phyloP scores from a whole-genome alignment of 2,113 vertebrate genomes.

The Mirounga angustirostris region DNA sequence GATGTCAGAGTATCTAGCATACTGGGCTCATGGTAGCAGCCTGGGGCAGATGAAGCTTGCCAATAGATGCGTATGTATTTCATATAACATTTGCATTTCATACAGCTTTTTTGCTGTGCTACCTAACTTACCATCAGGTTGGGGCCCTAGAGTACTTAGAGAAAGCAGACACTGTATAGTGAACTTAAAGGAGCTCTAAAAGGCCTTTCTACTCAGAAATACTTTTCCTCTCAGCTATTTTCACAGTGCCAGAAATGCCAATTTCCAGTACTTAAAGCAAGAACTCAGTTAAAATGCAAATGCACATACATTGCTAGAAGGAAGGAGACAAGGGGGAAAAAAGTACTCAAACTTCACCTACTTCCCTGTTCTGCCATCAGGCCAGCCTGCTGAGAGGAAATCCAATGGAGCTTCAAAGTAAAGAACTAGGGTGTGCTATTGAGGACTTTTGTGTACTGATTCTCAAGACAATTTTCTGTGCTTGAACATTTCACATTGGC shows the following conservation, averaged over 20 bases:
- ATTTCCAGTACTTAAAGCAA: constrained; percentile 17
- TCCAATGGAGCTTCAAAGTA: neutral
- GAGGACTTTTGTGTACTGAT: neutral
- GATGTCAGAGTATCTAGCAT: neutral
- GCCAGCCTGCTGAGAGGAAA: constrained; percentile 56
- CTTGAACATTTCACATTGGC: constrained; percentile 16
- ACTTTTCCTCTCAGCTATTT: neutral
- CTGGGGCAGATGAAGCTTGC: neutral
- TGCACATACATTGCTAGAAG: neutral
- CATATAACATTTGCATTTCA: neutral
- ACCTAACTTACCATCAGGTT: neutral
- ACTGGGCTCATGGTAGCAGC: neutral
- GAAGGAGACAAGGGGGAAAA: neutral
- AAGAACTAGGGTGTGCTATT: neutral
- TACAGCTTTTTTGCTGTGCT: neutral
- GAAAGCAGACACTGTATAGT: neutral
- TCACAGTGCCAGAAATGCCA: neutral
- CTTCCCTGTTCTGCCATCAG: constrained; percentile 37
- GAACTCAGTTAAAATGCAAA: constrained; percentile 69
- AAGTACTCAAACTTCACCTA: neutral
- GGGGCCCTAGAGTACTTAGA: neutral
- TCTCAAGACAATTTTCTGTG: constrained; percentile 45
- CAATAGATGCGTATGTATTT: neutral
- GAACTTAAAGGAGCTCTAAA: neutral
- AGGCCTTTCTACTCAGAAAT: neutral